Evolutionary conservation across 1,140 invertebrate species (phyloP).

Genomic region (Ips nitidus): DNA sequence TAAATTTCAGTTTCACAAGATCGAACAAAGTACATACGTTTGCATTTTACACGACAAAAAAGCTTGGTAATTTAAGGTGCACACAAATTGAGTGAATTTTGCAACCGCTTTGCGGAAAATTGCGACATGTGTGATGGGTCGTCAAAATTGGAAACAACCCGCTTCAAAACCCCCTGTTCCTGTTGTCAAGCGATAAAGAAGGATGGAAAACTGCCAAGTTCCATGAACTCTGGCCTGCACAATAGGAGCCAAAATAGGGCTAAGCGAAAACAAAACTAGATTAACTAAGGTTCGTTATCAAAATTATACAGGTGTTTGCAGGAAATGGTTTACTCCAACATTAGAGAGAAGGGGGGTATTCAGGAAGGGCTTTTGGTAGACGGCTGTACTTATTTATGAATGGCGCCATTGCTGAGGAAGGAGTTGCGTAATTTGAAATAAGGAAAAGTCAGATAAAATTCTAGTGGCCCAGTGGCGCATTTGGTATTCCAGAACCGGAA

Average conservation of each 20-base stretch:
- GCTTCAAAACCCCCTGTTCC: background rate
- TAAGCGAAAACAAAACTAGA: too few relatives aligned
- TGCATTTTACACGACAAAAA: background rate
- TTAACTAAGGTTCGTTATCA: too few relatives aligned
- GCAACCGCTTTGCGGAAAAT: too few relatives aligned
- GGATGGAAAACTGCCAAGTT: constrained; percentile 7
- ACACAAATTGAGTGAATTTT: too few relatives aligned
- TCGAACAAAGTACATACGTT: too few relatives aligned
- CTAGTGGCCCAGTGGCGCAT: constrained; percentile 34
- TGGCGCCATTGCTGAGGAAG: constrained; percentile 24
- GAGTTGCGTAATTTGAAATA: constrained; percentile 34
- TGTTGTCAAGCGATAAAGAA: background rate
- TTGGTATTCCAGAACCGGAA: constrained; percentile 11
- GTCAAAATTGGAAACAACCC: background rate
- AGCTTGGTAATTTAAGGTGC: background rate
- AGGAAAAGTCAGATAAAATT: constrained; percentile 23
- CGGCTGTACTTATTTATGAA: constrained; percentile 29
- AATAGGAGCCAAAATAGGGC: background rate
- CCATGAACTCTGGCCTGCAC: constrained; percentile 9
- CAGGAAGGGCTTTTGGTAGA: too few relatives aligned
- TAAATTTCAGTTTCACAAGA: background rate
- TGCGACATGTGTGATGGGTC: background rate
- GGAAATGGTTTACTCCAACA: too few relatives aligned
- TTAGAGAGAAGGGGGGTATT: too few relatives aligned
- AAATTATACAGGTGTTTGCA: too few relatives aligned